Conservation (phyloP, 2,888 invertebrate species). For the Spodoptera picta region DNA sequence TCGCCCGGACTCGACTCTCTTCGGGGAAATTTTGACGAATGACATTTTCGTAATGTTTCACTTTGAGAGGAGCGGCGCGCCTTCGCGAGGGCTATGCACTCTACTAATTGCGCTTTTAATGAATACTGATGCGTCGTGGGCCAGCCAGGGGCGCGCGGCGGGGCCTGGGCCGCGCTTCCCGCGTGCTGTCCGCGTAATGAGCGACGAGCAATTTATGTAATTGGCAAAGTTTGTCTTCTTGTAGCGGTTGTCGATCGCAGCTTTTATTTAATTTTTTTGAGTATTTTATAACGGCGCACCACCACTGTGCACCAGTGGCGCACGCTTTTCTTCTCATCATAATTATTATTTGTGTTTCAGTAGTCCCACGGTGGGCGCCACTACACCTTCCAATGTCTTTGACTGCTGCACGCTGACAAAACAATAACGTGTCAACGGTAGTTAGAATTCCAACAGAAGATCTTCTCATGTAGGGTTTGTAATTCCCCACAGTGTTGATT, state of each 20-base stretch:
- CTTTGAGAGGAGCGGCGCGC: slow-evolving; percentile 64
- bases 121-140: slow-evolving; percentile 69
- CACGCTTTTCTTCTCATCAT: no score
- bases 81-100: slow-evolving; percentile 70
- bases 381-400: not conserved
- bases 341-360: no score
- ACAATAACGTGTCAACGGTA: no score
- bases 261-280: slow-evolving; percentile 38
- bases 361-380: slow-evolving; percentile 53
- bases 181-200: slow-evolving; percentile 47
- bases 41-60: slow-evolving; percentile 79
- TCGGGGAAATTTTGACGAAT: slow-evolving; percentile 83
- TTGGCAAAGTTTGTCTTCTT: slow-evolving; percentile 63
- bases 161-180: slow-evolving; percentile 4
- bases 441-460: no score
- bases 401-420: no score
- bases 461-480: no score
- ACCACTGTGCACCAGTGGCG: not conserved
- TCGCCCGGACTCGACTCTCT: slow-evolving; percentile 65
- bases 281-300: not conserved
- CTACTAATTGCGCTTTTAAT: slow-evolving; percentile 81
- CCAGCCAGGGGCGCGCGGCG: slow-evolving; percentile 22
- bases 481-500: no score
- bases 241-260: slow-evolving; percentile 50
- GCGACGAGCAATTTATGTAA: slow-evolving; percentile 67